A percentile compares a stretch with the other conserved stretches of the same genome.
Conservation (phyloP, 2,888 invertebrate genomes). For the Drosophila rellima region DNA sequence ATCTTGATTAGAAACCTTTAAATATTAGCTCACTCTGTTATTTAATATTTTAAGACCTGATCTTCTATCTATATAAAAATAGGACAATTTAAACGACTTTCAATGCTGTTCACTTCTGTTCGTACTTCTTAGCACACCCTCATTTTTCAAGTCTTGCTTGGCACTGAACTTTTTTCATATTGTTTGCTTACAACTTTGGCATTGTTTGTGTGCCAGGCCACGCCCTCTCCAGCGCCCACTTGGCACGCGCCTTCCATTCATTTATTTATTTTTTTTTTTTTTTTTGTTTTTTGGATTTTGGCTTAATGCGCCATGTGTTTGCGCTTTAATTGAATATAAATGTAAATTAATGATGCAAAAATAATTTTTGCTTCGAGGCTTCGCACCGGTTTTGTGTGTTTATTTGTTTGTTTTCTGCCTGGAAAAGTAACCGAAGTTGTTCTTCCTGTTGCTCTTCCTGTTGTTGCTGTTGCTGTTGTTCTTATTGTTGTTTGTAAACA, state of each 20-base stretch:
- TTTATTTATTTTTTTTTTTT: constrained; percentile 3
- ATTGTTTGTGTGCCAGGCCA: constrained; percentile 41
- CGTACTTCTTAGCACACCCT: constrained; percentile 3
- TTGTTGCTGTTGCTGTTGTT: constrained; percentile 13
- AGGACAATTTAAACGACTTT: constrained; percentile 31
- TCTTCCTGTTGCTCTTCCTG: constrained; percentile 32
- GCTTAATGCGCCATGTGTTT: constrained; percentile 65
- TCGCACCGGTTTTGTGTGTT: constrained; percentile 50
- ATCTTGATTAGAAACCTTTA: not conserved
- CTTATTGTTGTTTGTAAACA: constrained; percentile 61
- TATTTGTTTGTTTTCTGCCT: constrained; percentile 39
- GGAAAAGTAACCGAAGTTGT: constrained; percentile 39
- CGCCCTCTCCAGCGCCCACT: constrained; percentile 46
- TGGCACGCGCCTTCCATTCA: constrained; percentile 59
- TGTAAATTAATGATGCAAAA: constrained; percentile 81
- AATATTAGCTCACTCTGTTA: not conserved
- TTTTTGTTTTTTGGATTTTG: constrained; percentile 23
- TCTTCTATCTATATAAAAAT: constrained; percentile 17
- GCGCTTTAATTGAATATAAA: constrained; percentile 80
- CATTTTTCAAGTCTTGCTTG: constrained; percentile 28
- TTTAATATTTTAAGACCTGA: constrained; percentile 7
- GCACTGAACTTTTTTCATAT: constrained; percentile 38
- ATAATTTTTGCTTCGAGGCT: constrained; percentile 78
- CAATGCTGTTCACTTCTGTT: constrained; percentile 7
- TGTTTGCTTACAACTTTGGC: constrained; percentile 56